A percentile compares a stretch with the other conserved stretches of the same genome.
Evolutionary conservation across 2,797 vertebrate species (phyloP).

Genomic region (Allobates femoralis): DNA sequence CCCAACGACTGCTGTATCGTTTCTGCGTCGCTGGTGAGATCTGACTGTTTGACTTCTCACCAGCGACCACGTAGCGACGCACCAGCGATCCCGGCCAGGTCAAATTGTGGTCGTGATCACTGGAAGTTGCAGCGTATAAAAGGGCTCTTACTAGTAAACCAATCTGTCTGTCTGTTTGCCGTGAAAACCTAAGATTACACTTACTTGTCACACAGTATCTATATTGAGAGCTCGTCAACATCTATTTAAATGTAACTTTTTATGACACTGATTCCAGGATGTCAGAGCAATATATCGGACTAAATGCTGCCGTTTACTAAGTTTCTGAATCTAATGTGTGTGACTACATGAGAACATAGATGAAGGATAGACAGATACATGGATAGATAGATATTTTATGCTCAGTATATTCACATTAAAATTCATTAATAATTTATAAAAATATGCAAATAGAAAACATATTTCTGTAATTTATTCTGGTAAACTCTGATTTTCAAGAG

Average conservation of each 20-base stretch:
- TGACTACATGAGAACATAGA: background rate
- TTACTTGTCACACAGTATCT: no score
- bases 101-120: no score
- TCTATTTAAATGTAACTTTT: background rate
- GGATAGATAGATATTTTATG: background rate
- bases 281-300: background rate
- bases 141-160: no score
- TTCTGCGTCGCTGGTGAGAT: no score
- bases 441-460: constrained; percentile 13
- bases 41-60: no score
- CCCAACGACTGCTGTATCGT: no score
- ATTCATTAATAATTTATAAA: background rate
- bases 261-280: background rate
- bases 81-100: no score
- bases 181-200: background rate
- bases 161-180: background rate
- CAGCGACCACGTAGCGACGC: no score
- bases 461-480: constrained; percentile 24
- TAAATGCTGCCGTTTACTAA: background rate
- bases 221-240: no score
- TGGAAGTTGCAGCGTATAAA: no score
- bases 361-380: background rate
- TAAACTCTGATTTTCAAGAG: constrained; percentile 28
- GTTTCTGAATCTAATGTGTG: no score
- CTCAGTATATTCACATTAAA: background rate